These are phyloP conservation scores for Malurus cyaneus DNA, from an alignment of 2,113 vertebrate genomes.

Conservation along the genomic window DNA sequence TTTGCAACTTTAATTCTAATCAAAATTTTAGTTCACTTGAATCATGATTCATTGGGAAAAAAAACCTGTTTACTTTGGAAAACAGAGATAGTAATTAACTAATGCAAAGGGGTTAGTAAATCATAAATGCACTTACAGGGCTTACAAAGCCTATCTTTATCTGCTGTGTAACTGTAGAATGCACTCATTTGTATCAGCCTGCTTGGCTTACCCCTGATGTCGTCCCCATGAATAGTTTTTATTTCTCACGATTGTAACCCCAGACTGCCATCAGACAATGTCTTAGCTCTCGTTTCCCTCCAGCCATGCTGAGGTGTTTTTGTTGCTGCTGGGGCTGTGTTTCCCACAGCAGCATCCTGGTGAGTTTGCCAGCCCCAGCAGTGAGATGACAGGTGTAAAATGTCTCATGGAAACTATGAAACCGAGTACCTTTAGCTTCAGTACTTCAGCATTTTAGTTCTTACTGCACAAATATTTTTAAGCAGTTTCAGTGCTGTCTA, in stretches of 20 bases:
- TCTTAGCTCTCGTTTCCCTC: slow-evolving; percentile 71
- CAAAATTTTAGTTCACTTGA: background rate
- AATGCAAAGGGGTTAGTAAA: slow-evolving; percentile 50
- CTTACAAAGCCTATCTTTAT: slow-evolving; percentile 35
- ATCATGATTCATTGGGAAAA: slow-evolving; percentile 27
- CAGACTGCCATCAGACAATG: slow-evolving; percentile 81
- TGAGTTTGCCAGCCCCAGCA: slow-evolving; percentile 36
- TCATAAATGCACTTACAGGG: slow-evolving; percentile 34
- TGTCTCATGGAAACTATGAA: slow-evolving; percentile 52
- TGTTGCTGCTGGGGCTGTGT: slow-evolving; percentile 64
- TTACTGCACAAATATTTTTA: background rate
- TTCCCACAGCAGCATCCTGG: slow-evolving; percentile 50
- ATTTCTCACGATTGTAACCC: slow-evolving; percentile 79
- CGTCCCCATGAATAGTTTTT: slow-evolving; percentile 74
- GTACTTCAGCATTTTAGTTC: background rate
- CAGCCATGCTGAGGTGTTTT: slow-evolving; percentile 16
- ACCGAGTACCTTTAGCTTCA: background rate
- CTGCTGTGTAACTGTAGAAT: slow-evolving; percentile 57
- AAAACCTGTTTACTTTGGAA: slow-evolving; percentile 41
- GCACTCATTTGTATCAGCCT: slow-evolving; percentile 33
- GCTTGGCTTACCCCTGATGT: slow-evolving; percentile 67
- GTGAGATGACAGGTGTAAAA: slow-evolving; percentile 29
- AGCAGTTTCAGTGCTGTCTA: background rate
- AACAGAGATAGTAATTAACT: slow-evolving; percentile 46
- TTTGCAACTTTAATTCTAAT: slow-evolving; percentile 25